Evolutionary conservation across 2,888 invertebrate genomes (phyloP).

Genomic region (Phalera bucephala): DNA sequence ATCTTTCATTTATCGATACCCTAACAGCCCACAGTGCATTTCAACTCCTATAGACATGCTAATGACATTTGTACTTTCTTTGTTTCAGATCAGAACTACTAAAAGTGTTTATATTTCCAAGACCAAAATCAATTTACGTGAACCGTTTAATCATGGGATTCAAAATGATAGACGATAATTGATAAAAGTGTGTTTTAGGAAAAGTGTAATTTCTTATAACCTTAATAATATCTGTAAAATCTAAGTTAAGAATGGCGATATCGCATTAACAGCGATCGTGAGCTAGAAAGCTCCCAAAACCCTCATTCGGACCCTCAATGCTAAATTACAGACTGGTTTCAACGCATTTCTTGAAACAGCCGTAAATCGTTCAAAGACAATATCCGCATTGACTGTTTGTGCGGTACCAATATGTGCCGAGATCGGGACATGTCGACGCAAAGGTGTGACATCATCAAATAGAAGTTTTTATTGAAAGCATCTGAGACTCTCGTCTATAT

Average conservation of each 20-base stretch:
- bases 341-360: conserved; percentile 96
- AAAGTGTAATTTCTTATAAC: conserved; percentile 15
- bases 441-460: conserved; percentile 74
- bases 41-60: too few species aligned
- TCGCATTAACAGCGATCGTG: conserved; percentile 43
- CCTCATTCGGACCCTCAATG: conserved; percentile 83
- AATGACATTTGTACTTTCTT: conserved; percentile 17
- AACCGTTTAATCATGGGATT: conserved; percentile 21
- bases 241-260: conserved; percentile 25
- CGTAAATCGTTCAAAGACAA: conserved; percentile 84
- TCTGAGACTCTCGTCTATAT: conserved; percentile 40
- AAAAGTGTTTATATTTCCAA: conserved; percentile 4
- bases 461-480: conserved; percentile 37
- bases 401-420: conserved; percentile 85
- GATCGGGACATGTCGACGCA: conserved; percentile 87
- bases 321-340: conserved; percentile 96
- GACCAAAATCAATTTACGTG: conserved; percentile 9
- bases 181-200: conserved; percentile 29
- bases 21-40: too few species aligned
- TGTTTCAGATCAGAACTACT: conserved; percentile 47
- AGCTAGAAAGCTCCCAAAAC: conserved; percentile 61
- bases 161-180: conserved; percentile 72
- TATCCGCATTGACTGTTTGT: conserved; percentile 53
- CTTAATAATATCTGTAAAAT: conserved; percentile 14
- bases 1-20: too few species aligned